These are phyloP conservation scores for Phasianus colchicus DNA, from an alignment of 2,113 vertebrate species.

Conservation along the genomic window DNA sequence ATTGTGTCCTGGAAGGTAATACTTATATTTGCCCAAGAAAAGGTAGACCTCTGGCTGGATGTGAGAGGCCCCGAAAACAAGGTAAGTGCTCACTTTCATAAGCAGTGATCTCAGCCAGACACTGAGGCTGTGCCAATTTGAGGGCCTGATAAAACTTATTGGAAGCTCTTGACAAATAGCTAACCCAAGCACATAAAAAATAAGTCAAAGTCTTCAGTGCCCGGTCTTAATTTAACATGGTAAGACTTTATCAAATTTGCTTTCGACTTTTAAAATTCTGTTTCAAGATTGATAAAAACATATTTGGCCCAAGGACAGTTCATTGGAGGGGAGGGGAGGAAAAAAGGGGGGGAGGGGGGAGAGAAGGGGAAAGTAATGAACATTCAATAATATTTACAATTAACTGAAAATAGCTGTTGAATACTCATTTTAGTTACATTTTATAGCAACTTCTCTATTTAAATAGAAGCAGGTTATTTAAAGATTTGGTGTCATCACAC, in stretches of 20 bases:
- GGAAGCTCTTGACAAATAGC: background rate
- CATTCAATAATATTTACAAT: background rate
- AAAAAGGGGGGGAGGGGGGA: background rate
- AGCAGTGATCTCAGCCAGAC: background rate
- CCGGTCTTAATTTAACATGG: background rate
- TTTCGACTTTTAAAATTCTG: background rate
- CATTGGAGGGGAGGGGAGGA: background rate
- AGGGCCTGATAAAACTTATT: background rate
- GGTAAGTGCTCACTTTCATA: background rate
- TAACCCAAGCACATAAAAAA: background rate
- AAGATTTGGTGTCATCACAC: background rate
- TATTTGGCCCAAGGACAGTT: background rate
- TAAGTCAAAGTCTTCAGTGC: background rate
- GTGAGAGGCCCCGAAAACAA: background rate
- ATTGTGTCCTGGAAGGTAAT: background rate
- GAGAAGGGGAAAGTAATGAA: background rate
- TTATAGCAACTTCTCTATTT: background rate
- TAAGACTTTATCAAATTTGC: background rate
- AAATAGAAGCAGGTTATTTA: background rate
- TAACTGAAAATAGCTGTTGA: background rate
- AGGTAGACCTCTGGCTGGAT: too few relatives aligned
- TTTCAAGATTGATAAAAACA: background rate
- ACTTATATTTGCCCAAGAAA: background rate
- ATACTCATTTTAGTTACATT: background rate
- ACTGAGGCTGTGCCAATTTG: background rate